These are phyloP conservation scores for Aphaenogaster floridana DNA, from an alignment of 1,140 invertebrate genomes.

Conservation along the genomic window DNA sequence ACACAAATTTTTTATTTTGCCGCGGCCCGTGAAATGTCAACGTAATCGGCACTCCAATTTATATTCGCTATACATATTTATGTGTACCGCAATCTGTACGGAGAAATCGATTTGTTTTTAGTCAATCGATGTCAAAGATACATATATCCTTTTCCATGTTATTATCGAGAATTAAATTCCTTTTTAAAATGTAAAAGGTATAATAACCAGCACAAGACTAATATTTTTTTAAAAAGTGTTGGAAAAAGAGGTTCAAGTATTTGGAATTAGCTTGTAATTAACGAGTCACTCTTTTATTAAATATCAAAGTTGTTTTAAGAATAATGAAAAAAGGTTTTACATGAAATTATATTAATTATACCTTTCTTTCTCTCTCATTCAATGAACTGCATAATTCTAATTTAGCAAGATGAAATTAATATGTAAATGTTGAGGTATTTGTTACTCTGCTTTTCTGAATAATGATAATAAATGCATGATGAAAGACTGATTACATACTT, in stretches of 20 bases:
- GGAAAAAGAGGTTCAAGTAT: too few relatives aligned
- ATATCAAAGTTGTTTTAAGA: too few relatives aligned
- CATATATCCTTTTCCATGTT: background rate
- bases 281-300: too few relatives aligned
- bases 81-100: background rate
- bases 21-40: conserved; percentile 1
- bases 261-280: too few relatives aligned
- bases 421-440: too few relatives aligned
- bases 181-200: background rate
- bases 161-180: background rate
- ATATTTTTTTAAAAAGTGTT: background rate
- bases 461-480: background rate
- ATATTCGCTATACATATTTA: conserved; percentile 26
- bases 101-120: conserved; percentile 1
- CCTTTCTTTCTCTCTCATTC: too few relatives aligned
- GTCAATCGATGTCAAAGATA: background rate
- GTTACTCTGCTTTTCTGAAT: background rate
- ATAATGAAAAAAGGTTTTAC: too few relatives aligned
- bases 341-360: too few relatives aligned
- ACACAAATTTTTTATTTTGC: background rate
- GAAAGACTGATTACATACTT: background rate
- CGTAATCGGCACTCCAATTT: background rate
- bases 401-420: too few relatives aligned
- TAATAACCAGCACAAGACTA: background rate
- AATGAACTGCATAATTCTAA: too few relatives aligned